These are phyloP conservation scores for Dissostichus mawsoni DNA, from an alignment of 2,113 vertebrate genomes.

Conservation along the genomic window DNA sequence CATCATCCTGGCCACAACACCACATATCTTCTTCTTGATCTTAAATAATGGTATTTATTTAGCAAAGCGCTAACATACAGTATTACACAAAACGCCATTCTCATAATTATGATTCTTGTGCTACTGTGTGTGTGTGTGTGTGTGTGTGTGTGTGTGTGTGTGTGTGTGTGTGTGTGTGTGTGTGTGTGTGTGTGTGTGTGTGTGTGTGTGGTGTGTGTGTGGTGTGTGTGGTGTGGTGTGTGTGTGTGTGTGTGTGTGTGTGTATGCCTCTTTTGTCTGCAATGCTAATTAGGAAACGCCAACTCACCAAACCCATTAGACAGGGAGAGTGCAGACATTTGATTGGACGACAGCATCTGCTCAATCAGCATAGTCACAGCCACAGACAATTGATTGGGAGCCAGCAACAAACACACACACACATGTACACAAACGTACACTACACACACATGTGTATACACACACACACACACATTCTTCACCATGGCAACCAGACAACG, in stretches of 20 bases:
- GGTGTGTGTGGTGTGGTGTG: conserved; percentile 14
- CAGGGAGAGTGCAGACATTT: conserved; percentile 48
- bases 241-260: conserved; percentile 15
- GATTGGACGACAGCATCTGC: conserved; percentile 65
- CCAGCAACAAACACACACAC: conserved; percentile 12
- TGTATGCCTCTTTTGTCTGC: conserved; percentile 30
- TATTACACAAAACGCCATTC: too few species aligned
- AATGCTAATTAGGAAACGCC: conserved; percentile 59
- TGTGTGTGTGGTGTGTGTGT: conserved; percentile 16
- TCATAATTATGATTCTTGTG: too few species aligned
- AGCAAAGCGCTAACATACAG: too few species aligned
- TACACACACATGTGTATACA: not conserved
- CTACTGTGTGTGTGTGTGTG: not conserved
- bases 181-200: conserved; percentile 22
- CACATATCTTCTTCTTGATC: too few species aligned
- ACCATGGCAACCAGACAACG: conserved; percentile 76
- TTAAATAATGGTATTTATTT: too few species aligned
- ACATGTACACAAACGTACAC: conserved; percentile 1
- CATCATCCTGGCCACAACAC: too few species aligned
- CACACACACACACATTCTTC: conserved; percentile 26
- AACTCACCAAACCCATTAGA: conserved; percentile 58
- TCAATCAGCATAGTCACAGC: conserved; percentile 36
- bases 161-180: conserved; percentile 12
- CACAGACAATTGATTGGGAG: conserved; percentile 32
- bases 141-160: conserved; percentile 19